A percentile compares a stretch with the other conserved stretches of the same genome.
These are phyloP conservation scores for Palythoa grandis DNA, from an alignment of 92 coral and sea anemone species.

Conservation along the genomic window DNA sequence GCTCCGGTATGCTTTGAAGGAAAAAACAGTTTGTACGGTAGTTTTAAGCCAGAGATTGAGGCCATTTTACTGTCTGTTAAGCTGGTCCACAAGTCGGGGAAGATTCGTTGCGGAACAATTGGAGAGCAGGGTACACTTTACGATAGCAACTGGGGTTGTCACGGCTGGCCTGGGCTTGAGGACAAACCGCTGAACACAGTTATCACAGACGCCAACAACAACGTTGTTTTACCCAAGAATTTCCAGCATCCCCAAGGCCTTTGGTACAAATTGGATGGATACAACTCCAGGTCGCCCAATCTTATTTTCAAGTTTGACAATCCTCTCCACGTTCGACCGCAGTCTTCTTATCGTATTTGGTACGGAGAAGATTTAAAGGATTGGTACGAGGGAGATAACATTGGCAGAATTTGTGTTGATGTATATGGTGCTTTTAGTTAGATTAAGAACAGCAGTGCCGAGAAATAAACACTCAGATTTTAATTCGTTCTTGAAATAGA, in stretches of 20 bases:
- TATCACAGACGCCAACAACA: conserved; percentile 51
- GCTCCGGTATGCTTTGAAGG: neutral
- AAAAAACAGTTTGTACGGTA: neutral
- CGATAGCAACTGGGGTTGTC: conserved; percentile 15
- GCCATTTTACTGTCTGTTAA: conserved; percentile 15
- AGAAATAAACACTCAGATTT: neutral
- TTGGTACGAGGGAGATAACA: neutral
- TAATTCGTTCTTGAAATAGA: neutral
- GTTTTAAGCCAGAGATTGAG: neutral
- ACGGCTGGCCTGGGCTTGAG: neutral
- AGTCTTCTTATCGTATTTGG: neutral
- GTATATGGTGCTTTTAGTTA: conserved; percentile 4
- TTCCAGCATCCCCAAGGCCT: neutral
- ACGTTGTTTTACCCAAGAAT: conserved; percentile 42
- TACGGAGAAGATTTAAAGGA: neutral
- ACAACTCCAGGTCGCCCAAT: conserved; percentile 29
- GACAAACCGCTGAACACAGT: conserved; percentile 52
- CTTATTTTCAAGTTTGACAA: neutral
- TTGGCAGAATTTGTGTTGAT: conserved; percentile 8
- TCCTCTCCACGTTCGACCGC: conserved; percentile 3
- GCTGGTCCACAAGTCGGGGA: conserved; percentile 10
- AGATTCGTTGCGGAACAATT: conserved; percentile 9
- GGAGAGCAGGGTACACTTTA: neutral
- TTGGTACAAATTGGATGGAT: conserved; percentile 37
- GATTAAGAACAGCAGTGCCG: neutral